Evolutionary conservation across 2,797 vertebrate species (phyloP), one percentile per base, ranked within the genome.

Genomic region (Micrastur ruficollis): DNA sequence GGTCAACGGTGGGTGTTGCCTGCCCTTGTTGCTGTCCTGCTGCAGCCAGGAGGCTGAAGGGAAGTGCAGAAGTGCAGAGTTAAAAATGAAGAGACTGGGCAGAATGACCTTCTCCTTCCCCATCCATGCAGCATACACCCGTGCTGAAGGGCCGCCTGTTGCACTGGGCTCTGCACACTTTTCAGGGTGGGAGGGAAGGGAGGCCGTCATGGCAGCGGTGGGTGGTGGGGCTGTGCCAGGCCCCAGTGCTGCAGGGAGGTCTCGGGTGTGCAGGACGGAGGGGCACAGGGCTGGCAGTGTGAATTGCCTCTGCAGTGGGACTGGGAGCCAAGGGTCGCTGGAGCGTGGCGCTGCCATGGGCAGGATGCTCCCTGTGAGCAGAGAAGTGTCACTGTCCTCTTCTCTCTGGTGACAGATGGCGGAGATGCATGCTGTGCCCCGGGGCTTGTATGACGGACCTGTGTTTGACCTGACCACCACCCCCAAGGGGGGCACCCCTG

Each of bases 401-500:
- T 92, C 25, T 94, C 83, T 97, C 80, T 5, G 50, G 29, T 81
- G 67, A 82, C 95, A 99, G 99, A 98, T 99, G 98, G 98, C 99
- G 0, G 99, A 99, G 72, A 98, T 99, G 97, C 99, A 99, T 62
- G 99, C 99, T 0, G 99, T 99, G 46, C 99, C 99, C 12, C 98
- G 99, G 86, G 99, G 99, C 96, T 98, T 99, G 99, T 99, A 99
- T 15, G 99, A 99, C 0, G 99, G 99, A 44, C 99, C 99, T 0
- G 99, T 99, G 95, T 99, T 99, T 90, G 99, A 99, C 85, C 98
- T 99, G 98, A 98, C 98, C 52, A 97, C 98, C 95, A 98, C 99
- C 67, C 99, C 99, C 63, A 99, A 99, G 66, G 99, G 99, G 8
- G 98, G 99, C 6, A 99, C 99, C 21, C 99, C 99, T 5, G 99